phyloP scores from a whole-genome alignment of 1,140 invertebrate genomes.

The Brachionus manjavacas region DNA sequence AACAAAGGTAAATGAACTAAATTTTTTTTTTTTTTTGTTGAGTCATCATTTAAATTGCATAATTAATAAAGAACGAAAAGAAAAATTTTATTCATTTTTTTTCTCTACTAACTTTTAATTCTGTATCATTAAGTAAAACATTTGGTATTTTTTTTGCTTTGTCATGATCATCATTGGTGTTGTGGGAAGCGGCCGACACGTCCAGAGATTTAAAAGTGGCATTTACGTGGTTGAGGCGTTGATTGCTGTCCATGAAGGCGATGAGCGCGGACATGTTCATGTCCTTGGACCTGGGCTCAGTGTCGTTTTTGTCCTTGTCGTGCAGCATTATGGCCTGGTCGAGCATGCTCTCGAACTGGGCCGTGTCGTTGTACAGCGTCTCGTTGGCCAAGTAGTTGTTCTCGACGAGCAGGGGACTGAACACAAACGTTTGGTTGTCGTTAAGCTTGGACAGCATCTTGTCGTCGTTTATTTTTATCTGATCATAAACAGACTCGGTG shows the following conservation, averaged over 20 bases:
- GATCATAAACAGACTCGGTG: neutral
- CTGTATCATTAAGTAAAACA: neutral
- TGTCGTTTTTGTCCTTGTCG: neutral
- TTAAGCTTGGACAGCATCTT: constrained; percentile 4
- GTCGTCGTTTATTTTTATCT: neutral
- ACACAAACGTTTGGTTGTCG: neutral
- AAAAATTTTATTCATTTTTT: neutral
- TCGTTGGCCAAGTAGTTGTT: neutral
- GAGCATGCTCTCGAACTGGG: neutral
- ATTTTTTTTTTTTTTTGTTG: neutral
- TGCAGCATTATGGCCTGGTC: neutral
- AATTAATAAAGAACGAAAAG: neutral
- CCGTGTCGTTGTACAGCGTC: neutral
- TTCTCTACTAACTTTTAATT: constrained; percentile 9
- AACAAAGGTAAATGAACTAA: neutral
- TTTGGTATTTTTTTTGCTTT: neutral
- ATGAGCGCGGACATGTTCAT: neutral
- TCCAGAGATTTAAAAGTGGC: neutral
- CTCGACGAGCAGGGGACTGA: neutral
- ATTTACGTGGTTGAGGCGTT: neutral
- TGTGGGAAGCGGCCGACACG: neutral
- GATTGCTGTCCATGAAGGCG: neutral
- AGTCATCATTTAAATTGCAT: neutral
- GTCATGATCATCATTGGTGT: neutral
- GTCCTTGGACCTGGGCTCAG: neutral